Evolutionary conservation across 2,113 vertebrate species (phyloP), one percentile per base, ranked within the genome.

Genomic region (Chloropsis hardwickii): DNA sequence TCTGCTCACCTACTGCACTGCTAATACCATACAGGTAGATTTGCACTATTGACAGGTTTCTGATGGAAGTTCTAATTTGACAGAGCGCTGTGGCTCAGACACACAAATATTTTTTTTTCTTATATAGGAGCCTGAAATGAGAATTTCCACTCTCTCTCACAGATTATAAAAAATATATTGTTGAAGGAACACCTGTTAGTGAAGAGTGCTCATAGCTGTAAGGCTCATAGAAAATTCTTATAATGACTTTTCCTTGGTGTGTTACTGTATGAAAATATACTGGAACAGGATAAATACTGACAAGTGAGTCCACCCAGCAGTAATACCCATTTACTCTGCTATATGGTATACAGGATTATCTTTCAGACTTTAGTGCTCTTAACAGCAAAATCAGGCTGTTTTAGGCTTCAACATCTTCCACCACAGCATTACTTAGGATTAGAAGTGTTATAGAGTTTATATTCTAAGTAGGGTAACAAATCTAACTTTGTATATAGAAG

Each of bases 141-240:
- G 12, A 61, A 69, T 64, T 42, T 54, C 20, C 27, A 39, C 25
- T 70, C 19, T 72, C 37, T 82, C 42, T 33, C 5, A 3, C 7
- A 56, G 44, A 54, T 82, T 67, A 25, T 39, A 22, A 51, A 73
- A 42, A 14, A n/a, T 16, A 18, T 11, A 37, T 37, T 74, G 8
- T 54, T 60, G 60, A 58, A 71, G 61, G 33, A 60, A 28, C 0
- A 0, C 12, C 7, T 40, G 9, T 37, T 57, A 69, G 4, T 80
- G 37, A 83, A 80, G 9, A 57, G 21, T 37, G 11, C 16, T 51
- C 3, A 9, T 42, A 51, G 29, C 14, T 72, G 28, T 69, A 39
- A 62, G 25, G 48, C 20, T 44, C 15, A 25, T 2, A 58, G 44
- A 79, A 86, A 76, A 19, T 25, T 61, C 18, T 70, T 53, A 31